Conservation (phyloP, 2,113 vertebrate genomes). For the Pterophyllum scalare region DNA sequence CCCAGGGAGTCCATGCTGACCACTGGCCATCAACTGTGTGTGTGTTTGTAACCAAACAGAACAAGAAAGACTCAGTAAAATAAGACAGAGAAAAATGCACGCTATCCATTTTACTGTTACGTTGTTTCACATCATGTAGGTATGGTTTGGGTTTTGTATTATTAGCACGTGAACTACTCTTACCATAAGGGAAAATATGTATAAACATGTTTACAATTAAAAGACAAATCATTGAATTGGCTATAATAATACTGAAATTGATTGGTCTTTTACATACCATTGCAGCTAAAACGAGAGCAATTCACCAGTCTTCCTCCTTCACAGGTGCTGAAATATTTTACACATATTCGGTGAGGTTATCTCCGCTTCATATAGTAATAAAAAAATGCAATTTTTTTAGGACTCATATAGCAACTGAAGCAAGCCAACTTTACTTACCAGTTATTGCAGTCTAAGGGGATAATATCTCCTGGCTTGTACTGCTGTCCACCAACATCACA, state of each 20-base stretch:
- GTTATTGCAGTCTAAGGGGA: constrained; percentile 84
- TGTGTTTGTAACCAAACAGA: background rate
- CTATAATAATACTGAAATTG: background rate
- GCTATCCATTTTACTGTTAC: background rate
- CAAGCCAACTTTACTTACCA: constrained; percentile 73
- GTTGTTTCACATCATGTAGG: background rate
- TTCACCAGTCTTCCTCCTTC: constrained; percentile 80
- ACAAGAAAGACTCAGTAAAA: background rate
- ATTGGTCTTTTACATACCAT: constrained; percentile 69
- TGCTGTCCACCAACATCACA: constrained; percentile 80
- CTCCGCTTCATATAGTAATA: background rate
- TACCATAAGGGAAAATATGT: background rate
- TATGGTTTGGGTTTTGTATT: background rate
- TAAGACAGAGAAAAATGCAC: background rate
- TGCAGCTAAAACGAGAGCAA: constrained; percentile 82
- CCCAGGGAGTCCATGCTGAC: constrained; percentile 90
- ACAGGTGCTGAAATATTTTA: constrained; percentile 81
- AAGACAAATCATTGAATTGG: fast-evolving
- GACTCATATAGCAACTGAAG: background rate
- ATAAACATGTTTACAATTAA: background rate
- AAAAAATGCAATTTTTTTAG: background rate
- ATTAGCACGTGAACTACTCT: background rate
- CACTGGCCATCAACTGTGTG: constrained; percentile 80
- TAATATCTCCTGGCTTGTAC: constrained; percentile 73
- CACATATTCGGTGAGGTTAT: background rate